Conservation (phyloP, 2,888 invertebrate genomes). For the Sinotaia quadrata region DNA sequence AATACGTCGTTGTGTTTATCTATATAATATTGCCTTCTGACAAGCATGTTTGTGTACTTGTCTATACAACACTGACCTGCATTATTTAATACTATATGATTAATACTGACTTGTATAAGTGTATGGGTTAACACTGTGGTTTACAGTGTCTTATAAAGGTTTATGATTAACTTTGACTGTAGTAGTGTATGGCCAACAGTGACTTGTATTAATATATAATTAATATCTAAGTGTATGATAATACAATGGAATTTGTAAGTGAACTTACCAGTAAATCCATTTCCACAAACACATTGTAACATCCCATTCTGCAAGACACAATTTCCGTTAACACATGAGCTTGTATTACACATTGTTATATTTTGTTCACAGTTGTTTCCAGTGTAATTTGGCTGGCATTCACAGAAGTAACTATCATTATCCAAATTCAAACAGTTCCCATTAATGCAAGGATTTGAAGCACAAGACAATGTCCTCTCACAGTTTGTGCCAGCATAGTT, state of each 20-base stretch:
- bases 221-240: neutral
- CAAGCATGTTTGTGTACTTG: too few species aligned
- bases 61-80: too few species aligned
- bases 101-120: too few species aligned
- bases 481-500: conserved; percentile 39
- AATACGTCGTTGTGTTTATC: too few species aligned
- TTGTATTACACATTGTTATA: conserved; percentile 44
- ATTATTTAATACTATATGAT: too few species aligned
- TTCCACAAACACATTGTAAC: conserved; percentile 52
- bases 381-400: conserved; percentile 25
- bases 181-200: too few species aligned
- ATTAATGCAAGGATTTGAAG: conserved; percentile 42
- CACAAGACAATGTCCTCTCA: conserved; percentile 41
- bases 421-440: conserved; percentile 40
- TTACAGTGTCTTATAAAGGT: too few species aligned
- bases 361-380: conserved; percentile 28
- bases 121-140: too few species aligned
- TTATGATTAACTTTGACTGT: too few species aligned
- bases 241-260: neutral
- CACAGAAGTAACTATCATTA: conserved; percentile 20
- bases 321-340: conserved; percentile 57
- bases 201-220: conserved; percentile 39
- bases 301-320: conserved; percentile 42
- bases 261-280: conserved; percentile 55
- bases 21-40: too few species aligned